These are phyloP conservation scores for Lepidotrigona ventralis DNA, from an alignment of 1,140 invertebrate genomes.

Conservation along the genomic window DNA sequence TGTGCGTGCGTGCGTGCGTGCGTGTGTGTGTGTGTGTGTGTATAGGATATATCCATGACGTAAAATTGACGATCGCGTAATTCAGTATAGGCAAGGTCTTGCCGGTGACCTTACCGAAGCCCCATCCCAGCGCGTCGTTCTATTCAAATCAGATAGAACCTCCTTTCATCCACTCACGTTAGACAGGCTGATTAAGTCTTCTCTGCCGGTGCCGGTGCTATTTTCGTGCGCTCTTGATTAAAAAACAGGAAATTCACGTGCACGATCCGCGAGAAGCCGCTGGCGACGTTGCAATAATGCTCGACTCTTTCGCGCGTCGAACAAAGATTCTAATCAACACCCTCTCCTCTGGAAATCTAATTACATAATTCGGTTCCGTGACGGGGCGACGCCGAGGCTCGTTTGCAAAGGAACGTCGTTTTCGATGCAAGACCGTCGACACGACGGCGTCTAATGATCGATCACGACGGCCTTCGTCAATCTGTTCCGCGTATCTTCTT, in stretches of 20 bases:
- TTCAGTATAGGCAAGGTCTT: slow-evolving; percentile 77
- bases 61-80: slow-evolving; percentile 47
- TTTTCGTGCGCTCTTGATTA: slow-evolving; percentile 59
- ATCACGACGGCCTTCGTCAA: background rate
- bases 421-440: background rate
- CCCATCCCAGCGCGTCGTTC: slow-evolving; percentile 61
- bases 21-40: no score
- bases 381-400: background rate
- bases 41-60: background rate
- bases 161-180: slow-evolving; percentile 65
- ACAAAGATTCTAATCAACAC: slow-evolving; percentile 19
- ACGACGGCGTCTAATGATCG: background rate
- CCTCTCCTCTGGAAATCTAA: background rate
- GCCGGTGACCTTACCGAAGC: slow-evolving; percentile 69
- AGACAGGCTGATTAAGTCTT: slow-evolving; percentile 69
- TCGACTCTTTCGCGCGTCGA: background rate
- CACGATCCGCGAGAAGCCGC: background rate
- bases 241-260: slow-evolving; percentile 51
- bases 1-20: no score
- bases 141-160: slow-evolving; percentile 69
- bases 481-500: background rate
- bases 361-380: slow-evolving; percentile 11
- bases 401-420: slow-evolving; percentile 4
- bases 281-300: background rate
- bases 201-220: slow-evolving; percentile 47